Base-by-base conservation (phyloP, 2,888 invertebrate species). In the Trilocha varians region DNA sequence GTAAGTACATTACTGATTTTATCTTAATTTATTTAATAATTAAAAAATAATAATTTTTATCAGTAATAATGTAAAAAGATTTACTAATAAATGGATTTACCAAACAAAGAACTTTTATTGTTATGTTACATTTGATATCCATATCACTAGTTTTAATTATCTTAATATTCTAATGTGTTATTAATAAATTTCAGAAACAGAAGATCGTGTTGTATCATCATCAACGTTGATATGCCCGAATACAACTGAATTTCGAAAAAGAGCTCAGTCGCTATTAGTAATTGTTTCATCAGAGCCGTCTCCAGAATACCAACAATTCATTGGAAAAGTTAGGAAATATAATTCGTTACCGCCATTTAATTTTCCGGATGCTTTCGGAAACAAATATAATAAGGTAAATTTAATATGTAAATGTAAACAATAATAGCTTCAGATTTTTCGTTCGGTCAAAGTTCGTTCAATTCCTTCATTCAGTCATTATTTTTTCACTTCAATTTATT, bases 221-320 rank as follows among this genome's bases (percentile, higher is more conserved):
- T 44, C 53, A 38, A 88, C 88, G 56, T 75, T 88, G 59, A 84
- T 82, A 46, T 80, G 87, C 79, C 65, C 78, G 0, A 89, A 90
- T 56, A 88, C 89, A 17, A 72, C 8, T 18, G 88, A 89, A 63
- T 90, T 91, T 60, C 73, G 88, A 53, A 92, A 91, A 64, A 87
- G 91, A 37, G 94, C 94, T 2, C 90, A 91, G 60, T 96, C 95
- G 2, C 83, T 98, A 16, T 87, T 98, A 46, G 95, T 98, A 14
- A 92, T 98, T 35, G 95, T 94, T 1, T 93, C 95, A 0, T 94
- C 96, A 15, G 94, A 96, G 37, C 96, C 97, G 0, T 87, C 90
- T 50, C 71, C 78, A 49, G 89, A 89, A 55, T 92, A 93, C 62
- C 90, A 90, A 53, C 87, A 90, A 25, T 98, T 99, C 72, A 93